Conservation (phyloP, 2,113 vertebrate genomes). For the Penelope pileata region DNA sequence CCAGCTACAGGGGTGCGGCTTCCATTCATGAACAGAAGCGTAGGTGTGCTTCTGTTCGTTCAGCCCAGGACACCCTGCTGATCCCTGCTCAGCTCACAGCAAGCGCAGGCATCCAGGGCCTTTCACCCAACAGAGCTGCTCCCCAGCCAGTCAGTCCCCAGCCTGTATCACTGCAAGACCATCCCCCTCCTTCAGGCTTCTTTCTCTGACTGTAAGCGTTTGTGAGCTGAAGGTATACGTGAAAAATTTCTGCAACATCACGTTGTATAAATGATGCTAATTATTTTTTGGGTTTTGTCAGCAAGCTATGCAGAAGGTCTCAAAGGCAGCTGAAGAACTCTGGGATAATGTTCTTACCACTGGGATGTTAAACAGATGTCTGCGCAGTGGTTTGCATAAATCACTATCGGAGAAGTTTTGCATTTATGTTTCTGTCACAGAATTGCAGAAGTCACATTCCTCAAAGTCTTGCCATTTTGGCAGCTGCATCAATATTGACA, state of each 20-base stretch:
- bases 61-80: background rate
- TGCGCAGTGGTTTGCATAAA: constrained; percentile 25
- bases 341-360: background rate
- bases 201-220: background rate
- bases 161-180: background rate
- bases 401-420: background rate
- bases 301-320: background rate
- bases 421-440: constrained; percentile 17
- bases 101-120: background rate
- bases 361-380: constrained; percentile 16
- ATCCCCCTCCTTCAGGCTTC: background rate
- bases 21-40: background rate
- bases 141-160: background rate
- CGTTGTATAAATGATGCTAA: background rate
- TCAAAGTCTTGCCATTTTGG: constrained; percentile 21
- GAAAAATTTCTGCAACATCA: background rate
- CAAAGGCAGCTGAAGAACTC: constrained; percentile 24
- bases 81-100: background rate
- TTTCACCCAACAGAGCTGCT: background rate
- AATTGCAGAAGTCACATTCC: background rate
- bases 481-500: constrained; percentile 12
- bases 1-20: background rate
- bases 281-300: background rate
- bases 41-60: background rate
- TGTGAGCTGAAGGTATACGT: background rate